Evolutionary conservation across 2,797 vertebrate genomes (phyloP).

Genomic region (Nannoperca obscura): DNA sequence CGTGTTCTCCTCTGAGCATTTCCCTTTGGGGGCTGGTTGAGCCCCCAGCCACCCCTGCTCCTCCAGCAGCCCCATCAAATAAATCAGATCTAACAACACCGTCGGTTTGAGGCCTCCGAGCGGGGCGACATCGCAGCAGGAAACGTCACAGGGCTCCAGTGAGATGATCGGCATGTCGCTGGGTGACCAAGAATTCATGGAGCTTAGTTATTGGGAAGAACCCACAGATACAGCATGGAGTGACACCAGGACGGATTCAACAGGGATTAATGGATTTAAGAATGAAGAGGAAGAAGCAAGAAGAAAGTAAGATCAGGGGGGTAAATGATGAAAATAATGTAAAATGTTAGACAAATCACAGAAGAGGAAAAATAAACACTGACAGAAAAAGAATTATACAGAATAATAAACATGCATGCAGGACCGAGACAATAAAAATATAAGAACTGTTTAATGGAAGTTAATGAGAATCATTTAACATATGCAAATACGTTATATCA

Average conservation of each 20-base stretch:
- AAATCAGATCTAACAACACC: conserved; percentile 86
- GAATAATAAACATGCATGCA: conserved; percentile 58
- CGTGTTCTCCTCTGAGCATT: conserved; percentile 68
- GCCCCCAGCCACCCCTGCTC: conserved; percentile 78
- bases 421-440: conserved; percentile 64
- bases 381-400: conserved; percentile 62
- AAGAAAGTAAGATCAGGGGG: conserved; percentile 73
- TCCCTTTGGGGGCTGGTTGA: conserved; percentile 50
- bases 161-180: conserved; percentile 87
- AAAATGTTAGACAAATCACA: conserved; percentile 70
- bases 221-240: conserved; percentile 77
- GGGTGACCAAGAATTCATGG: conserved; percentile 92
- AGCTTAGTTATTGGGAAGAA: conserved; percentile 86
- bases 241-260: conserved; percentile 75
- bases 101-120: conserved; percentile 83
- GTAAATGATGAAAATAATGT: conserved; percentile 67
- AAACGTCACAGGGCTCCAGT: conserved; percentile 84
- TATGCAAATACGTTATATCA: conserved; percentile 23
- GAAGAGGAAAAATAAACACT: conserved; percentile 58
- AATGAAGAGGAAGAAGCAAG: conserved; percentile 72
- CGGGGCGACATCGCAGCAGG: conserved; percentile 81
- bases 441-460: conserved; percentile 65
- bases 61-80: conserved; percentile 86
- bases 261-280: conserved; percentile 73
- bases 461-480: conserved; percentile 57